Base-by-base conservation (phyloP, 1,140 invertebrate species). In the Megalopta genalis region DNA sequence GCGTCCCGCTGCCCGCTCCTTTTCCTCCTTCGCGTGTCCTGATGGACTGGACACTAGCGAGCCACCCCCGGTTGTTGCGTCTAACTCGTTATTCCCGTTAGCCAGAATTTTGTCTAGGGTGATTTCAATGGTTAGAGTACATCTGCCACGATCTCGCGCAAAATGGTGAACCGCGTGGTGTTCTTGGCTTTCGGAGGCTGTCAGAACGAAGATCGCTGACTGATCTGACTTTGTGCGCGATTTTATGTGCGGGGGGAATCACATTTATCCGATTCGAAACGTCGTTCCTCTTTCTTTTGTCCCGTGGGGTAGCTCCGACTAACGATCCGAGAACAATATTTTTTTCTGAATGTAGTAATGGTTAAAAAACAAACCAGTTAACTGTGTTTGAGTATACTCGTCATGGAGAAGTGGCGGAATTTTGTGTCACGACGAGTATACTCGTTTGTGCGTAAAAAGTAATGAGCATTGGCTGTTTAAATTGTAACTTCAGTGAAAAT, bases 91-190 rank as follows among this genome's bases (percentile, higher is more conserved):
- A 57, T 68, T 79, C 60, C 62, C 65, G 66, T 25, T 42, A 27
- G 49, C 71, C 64, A 80, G 76, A 83, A 77, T 74, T 32, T 75
- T 63, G 66, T 76, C 70, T 69, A 57, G 75, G 64, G 64, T 57
- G 57, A 39, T 59, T 73, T 81, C 77, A 85, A 79, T 78, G 64
- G 74, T 16, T 39, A 37, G 62, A 37, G 89, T 88, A 81, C 86
- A 88, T 89, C 85, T 88, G 87, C 87, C 82, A 86, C 73, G 79
- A 78, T 85, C 64, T 72, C 37, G 62, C 39, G 57, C 70, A 23
- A 62, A 23, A 27, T 5, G 39, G 23, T 21, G 8, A n/a, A n/a
- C 37, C 69, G 21, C 18, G 10, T 10, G 39, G 39, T 21, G 57
- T 62, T 5, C 25, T 52, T 23, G 18, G 39, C n/a, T 23, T 16